phyloP scores from a whole-genome alignment of 2,113 vertebrate species.

The Gasterosteus aculeatus region DNA sequence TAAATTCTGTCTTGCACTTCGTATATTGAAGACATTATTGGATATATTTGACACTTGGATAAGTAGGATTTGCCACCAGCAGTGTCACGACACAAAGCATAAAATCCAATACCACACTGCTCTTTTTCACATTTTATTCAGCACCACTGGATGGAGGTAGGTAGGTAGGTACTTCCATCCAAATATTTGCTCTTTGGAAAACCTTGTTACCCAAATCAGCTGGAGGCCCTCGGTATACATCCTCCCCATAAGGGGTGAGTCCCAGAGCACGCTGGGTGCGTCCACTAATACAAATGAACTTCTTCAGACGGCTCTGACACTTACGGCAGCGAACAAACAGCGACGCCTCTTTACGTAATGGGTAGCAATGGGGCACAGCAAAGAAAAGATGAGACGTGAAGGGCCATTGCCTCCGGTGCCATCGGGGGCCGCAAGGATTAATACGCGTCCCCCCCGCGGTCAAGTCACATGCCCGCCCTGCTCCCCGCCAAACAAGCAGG shows the following conservation, averaged over 20 bases:
- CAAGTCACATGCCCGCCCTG: constrained; percentile 65
- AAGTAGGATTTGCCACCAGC: constrained; percentile 41
- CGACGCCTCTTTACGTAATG: constrained; percentile 77
- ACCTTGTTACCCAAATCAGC: constrained; percentile 82
- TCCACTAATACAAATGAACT: constrained; percentile 83
- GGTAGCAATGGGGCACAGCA: constrained; percentile 78
- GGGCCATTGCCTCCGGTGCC: constrained; percentile 65
- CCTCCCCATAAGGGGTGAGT: constrained; percentile 60
- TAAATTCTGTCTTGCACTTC: constrained; percentile 14
- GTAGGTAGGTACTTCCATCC: constrained; percentile 60
- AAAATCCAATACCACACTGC: constrained; percentile 36
- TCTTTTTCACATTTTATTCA: constrained; percentile 55
- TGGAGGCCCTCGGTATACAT: constrained; percentile 75
- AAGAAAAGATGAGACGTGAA: constrained; percentile 75
- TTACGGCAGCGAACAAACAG: constrained; percentile 81
- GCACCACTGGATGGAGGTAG: constrained; percentile 52
- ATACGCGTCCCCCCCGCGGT: constrained; percentile 70
- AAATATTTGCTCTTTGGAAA: constrained; percentile 79
- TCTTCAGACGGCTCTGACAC: constrained; percentile 73
- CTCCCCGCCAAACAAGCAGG: constrained; percentile 71
- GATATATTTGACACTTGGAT: constrained; percentile 49
- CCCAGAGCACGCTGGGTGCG: constrained; percentile 74
- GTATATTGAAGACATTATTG: constrained; percentile 23
- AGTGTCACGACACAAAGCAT: constrained; percentile 47
- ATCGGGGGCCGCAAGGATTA: constrained; percentile 74